Percentiles rank a stretch among this genome's conserved stretches.
These are phyloP conservation scores for Lindbergichthys nudifrons DNA, from an alignment of 2,797 vertebrate species.

Conservation along the genomic window DNA sequence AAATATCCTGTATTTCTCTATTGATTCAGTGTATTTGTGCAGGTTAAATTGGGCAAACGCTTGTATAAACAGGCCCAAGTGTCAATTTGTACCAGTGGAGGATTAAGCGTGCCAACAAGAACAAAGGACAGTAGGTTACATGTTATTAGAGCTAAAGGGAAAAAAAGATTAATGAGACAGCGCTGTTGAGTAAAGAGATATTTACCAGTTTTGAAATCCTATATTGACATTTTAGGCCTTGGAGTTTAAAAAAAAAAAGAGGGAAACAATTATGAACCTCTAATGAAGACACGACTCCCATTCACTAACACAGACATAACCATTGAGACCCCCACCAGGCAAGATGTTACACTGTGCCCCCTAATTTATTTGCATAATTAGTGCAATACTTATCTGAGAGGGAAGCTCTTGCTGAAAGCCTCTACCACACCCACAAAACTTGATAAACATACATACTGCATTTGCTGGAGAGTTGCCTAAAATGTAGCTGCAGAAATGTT, in stretches of 20 bases:
- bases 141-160: slow-evolving; percentile 33
- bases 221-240: slow-evolving; percentile 5
- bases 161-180: slow-evolving; percentile 39
- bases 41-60: slow-evolving; percentile 65
- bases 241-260: slow-evolving; percentile 16
- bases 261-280: slow-evolving; percentile 2
- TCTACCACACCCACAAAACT: slow-evolving; percentile 25
- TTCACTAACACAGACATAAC: neutral
- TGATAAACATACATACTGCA: slow-evolving; percentile 21
- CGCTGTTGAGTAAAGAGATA: slow-evolving; percentile 5
- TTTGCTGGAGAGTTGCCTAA: neutral
- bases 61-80: slow-evolving; percentile 60
- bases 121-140: slow-evolving; percentile 36
- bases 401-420: neutral
- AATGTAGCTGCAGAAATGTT: slow-evolving; percentile 7
- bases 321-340: neutral
- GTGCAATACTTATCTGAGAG: neutral
- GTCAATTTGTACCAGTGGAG: slow-evolving; percentile 59
- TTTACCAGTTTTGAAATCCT: slow-evolving; percentile 1
- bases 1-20: slow-evolving; percentile 78
- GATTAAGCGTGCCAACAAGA: slow-evolving; percentile 46
- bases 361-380: slow-evolving; percentile 33
- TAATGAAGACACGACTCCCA: slow-evolving; percentile 8
- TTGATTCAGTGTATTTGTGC: slow-evolving; percentile 80
- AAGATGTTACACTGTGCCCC: slow-evolving; percentile 12